Conservation (phyloP, 2,113 vertebrate species). For the Crotalus helleri region DNA sequence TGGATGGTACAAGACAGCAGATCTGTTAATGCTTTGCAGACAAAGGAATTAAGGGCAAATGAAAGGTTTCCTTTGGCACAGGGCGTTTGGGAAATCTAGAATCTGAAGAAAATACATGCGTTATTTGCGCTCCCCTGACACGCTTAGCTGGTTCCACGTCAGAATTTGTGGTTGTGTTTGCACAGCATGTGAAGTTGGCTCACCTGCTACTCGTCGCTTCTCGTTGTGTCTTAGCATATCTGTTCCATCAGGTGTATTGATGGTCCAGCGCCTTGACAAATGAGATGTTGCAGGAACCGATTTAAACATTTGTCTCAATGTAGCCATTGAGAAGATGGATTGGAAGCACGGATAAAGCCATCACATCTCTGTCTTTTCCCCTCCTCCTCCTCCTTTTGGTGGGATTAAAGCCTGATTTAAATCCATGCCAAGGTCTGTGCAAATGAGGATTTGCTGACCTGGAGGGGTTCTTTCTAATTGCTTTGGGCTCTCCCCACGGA, state of each 20-base stretch:
- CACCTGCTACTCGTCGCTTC: not conserved
- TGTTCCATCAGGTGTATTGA: not conserved
- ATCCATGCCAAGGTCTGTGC: fast-evolving
- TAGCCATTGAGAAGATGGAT: not conserved
- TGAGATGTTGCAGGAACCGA: not conserved
- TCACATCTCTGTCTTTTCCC: not conserved
- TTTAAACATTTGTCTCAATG: not conserved
- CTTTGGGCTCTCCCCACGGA: not conserved
- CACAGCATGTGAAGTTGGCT: not conserved
- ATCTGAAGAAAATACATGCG: not conserved
- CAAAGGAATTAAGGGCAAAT: not conserved
- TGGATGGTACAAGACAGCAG: not conserved
- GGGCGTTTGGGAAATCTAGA: not conserved
- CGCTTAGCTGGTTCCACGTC: not conserved
- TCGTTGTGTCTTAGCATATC: not conserved
- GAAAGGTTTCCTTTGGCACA: not conserved
- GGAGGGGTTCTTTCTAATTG: not conserved
- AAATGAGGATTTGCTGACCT: not conserved
- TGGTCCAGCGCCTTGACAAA: not conserved
- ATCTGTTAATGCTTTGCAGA: not conserved
- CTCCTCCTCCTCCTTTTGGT: not conserved
- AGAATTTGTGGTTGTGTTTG: not conserved
- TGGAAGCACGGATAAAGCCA: not conserved
- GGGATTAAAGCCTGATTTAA: not conserved
- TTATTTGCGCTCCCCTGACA: not conserved